Evolutionary conservation across 1,140 invertebrate species (phyloP), one percentile per base, ranked within the genome.

Genomic region (Oscheius sp.): DNA sequence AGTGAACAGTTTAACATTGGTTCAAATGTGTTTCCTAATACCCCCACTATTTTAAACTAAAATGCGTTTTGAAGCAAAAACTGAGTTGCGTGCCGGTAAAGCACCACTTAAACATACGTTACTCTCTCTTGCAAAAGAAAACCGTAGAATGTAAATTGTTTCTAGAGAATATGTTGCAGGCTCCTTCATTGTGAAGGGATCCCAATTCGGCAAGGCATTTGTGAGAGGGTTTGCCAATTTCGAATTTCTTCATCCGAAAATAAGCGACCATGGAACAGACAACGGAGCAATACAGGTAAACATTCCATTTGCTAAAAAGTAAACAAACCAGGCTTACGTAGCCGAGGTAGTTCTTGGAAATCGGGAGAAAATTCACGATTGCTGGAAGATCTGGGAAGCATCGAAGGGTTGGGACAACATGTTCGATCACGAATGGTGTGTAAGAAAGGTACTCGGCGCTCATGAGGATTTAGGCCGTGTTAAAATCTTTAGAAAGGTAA

Each of bases 261-360:
- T 55, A 55, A 26, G 10, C 36, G 31, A 63, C 29, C 61, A 63
- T 26, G 61, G 61, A 36, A 63, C 61, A 26, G 61, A 63, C 36
- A 63, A 63, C 29, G 61, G 61, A 63, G 61, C 61, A 26, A 36
- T 63, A n/a, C 61, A 63, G 32, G 61, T 63, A 26, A 15, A 63
- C 49, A 55, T 55, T 55, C 49, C 15, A 20, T 7, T 13, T 4
- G 7, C 49, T 26, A 7, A 55, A 7, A 13, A 55, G 7, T 23
- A 20, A 23, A 26, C 7, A 7, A 7, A 20, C 23, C 49, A 55
- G 49, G 49, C 49, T 26, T 55, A 55, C 23, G 49, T 55, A 26
- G 49, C 49, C 15, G 49, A 55, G 23, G 49, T 55, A 20, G 49
- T 55, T 23, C 49, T 55, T 55, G 49, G 49, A 15, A 23, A 26